phyloP scores from a whole-genome alignment of 2,113 vertebrate genomes.

The Chloropsis hardwickii region DNA sequence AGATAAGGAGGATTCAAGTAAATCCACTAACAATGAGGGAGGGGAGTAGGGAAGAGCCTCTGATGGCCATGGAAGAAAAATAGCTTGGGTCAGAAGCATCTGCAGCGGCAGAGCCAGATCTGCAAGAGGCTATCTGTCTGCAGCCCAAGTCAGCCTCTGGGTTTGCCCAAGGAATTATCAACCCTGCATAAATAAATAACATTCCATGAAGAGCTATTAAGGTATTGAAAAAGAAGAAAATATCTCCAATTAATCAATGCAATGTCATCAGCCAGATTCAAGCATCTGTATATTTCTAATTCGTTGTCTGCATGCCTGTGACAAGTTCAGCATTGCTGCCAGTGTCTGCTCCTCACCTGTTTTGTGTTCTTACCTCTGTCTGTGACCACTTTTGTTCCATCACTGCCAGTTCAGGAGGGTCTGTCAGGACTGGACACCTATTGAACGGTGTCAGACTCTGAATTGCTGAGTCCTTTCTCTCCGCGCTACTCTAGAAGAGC shows the following conservation, averaged over 20 bases:
- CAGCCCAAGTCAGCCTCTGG: not conserved
- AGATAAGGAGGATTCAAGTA: not conserved
- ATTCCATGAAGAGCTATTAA: not conserved
- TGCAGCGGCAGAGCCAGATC: not conserved
- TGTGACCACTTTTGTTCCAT: not conserved
- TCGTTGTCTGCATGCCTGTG: fast-evolving
- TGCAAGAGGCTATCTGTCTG: not conserved
- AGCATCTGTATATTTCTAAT: not conserved
- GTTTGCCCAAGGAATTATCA: not conserved
- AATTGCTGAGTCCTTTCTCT: not conserved
- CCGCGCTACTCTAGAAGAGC: not conserved
- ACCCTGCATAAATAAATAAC: not conserved
- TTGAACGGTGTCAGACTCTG: not conserved
- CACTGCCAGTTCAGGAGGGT: not conserved
- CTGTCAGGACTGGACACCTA: not conserved
- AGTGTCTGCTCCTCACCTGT: not conserved
- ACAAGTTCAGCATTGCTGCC: not conserved
- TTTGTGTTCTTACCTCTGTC: not conserved
- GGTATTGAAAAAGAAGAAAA: not conserved
- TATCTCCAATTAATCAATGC: not conserved
- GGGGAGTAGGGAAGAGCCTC: not conserved
- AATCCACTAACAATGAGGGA: not conserved
- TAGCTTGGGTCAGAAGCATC: not conserved
- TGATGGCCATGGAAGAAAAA: not conserved
- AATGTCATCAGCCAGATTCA: not conserved